Base-by-base conservation (phyloP, 2,888 invertebrate genomes). In the Congeria kusceri region DNA sequence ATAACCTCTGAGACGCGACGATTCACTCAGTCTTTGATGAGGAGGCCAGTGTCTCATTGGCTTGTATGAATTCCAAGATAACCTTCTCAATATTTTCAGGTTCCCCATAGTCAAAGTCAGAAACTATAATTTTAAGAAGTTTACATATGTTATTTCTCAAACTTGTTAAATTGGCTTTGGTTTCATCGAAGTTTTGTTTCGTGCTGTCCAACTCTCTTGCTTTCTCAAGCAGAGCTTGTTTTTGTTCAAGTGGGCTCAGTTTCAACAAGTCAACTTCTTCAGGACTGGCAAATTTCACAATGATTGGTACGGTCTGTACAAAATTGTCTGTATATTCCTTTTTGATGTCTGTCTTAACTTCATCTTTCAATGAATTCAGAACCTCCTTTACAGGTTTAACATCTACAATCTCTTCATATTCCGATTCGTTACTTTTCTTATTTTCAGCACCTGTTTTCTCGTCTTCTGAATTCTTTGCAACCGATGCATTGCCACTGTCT, bases 11-110 rank as follows among this genome's bases (percentile, higher is more conserved):
- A 39, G 4, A 11, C 39, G 9, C 9, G 1, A 15, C 9, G 39
- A 11, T 39, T 39, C 39, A 39, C 39, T 39, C 39, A 39, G 39
- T 39, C 39, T 39, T 39, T 5, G 39, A 39, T 5, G 39, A 39
- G 9, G 39, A 39, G 39, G 39, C 39, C 39, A 39, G 3, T 9
- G 39, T 39, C 39, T 39, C 39, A 39, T 39, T 39, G 62, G 29
- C 23, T 28, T 84, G 81, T 25, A 89, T 89, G 83, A 89, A 87
- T 57, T 87, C 87, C 18, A 78, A 69, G 49, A 89, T 85, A 46
- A 89, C 85, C 28, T 86, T 82, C 70, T 90, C 90, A 57, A 91
- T 88, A 74, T 88, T 84, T 47, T 82, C 83, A 9, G 84, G 79
- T 18, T 81, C 74, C 0, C 89, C 89, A 32, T 90, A 77, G 68